Conservation (phyloP, 2,888 invertebrate genomes). For the Colletes collaris region DNA sequence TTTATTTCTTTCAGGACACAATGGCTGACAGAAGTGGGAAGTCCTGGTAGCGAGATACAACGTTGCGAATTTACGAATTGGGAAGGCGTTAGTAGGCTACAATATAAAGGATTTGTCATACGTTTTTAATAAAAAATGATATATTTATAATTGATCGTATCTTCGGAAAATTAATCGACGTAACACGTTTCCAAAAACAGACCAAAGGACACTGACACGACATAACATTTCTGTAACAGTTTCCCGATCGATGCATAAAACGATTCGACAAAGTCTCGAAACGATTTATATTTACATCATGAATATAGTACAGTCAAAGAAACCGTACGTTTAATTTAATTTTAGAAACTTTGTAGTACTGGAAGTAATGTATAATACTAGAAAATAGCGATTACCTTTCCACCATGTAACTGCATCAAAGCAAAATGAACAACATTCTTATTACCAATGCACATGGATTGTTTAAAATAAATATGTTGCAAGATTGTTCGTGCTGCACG, state of each 20-base stretch:
- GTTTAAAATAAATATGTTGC: background rate
- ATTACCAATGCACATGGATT: background rate
- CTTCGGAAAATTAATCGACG: background rate
- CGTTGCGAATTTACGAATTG: constrained; percentile 92
- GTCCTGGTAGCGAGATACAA: constrained; percentile 93
- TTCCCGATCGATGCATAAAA: background rate
- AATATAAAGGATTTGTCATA: constrained; percentile 91
- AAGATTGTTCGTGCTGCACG: background rate
- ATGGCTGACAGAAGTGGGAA: constrained; percentile 92
- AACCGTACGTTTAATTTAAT: background rate
- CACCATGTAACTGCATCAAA: background rate
- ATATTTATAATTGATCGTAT: background rate
- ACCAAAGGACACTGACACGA: background rate
- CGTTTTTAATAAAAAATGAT: constrained; percentile 86
- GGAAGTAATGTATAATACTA: constrained; percentile 2
- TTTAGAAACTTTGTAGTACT: background rate
- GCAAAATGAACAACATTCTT: background rate
- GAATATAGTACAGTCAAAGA: background rate
- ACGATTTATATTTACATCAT: background rate
- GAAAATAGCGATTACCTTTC: background rate
- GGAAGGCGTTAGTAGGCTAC: constrained; percentile 88
- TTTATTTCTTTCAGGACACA: constrained; percentile 86
- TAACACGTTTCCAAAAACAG: background rate
- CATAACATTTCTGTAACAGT: too few relatives aligned
- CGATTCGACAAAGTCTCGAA: background rate